Evolutionary conservation across 2,888 invertebrate genomes (phyloP).

Genomic region (Agelastica alni): DNA sequence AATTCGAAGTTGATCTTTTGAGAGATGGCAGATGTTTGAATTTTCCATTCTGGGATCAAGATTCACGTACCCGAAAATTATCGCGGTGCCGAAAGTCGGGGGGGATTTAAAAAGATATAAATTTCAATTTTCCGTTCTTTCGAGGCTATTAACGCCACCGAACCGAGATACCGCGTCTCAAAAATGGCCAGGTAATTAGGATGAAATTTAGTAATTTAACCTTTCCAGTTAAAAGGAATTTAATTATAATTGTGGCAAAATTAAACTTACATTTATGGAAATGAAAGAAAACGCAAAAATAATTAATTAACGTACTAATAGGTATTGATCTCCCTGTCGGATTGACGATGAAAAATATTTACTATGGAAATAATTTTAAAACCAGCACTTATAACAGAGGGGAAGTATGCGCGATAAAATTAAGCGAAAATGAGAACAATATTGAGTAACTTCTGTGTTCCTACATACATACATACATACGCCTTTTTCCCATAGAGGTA

Average conservation of each 20-base stretch:
- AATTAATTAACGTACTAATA: no score
- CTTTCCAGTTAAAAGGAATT: not conserved
- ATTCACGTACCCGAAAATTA: constrained; percentile 45
- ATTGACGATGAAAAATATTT: no score
- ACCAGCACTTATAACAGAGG: no score
- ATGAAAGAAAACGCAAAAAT: not conserved
- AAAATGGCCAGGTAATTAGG: not conserved
- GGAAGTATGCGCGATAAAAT: no score
- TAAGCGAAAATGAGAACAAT: no score
- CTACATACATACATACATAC: no score
- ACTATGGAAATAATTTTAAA: no score
- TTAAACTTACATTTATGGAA: constrained; percentile 1
- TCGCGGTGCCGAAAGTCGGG: constrained; percentile 39
- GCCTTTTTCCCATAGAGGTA: no score
- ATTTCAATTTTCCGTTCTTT: constrained; percentile 54
- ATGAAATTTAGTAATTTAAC: not conserved
- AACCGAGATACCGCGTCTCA: not conserved
- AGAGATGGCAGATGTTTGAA: constrained; percentile 50
- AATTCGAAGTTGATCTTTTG: constrained; percentile 48
- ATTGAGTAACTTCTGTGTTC: no score
- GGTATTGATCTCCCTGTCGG: no score
- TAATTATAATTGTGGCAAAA: constrained; percentile 4
- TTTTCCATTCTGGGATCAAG: constrained; percentile 48
- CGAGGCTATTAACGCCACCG: constrained; percentile 47
- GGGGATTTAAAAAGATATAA: constrained; percentile 55